A percentile compares a stretch with the other conserved stretches of the same genome.
Conservation (phyloP, 2,797 vertebrate species). For the Euphonia xanthogaster region DNA sequence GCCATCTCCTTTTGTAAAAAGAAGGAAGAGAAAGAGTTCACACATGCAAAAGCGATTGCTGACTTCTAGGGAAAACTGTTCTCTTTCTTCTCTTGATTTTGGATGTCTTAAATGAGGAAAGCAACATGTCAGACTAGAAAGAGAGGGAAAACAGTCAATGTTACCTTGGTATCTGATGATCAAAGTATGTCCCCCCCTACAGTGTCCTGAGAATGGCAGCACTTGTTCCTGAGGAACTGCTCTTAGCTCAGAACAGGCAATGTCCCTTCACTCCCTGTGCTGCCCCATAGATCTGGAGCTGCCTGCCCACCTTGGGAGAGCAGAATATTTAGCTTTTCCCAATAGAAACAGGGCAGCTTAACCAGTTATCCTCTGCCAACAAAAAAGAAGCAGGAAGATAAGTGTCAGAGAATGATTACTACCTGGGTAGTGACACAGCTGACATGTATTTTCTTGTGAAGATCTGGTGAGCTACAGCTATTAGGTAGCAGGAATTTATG, state of each 20-base stretch:
- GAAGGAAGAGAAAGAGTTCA: background rate
- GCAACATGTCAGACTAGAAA: background rate
- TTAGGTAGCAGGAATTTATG: background rate
- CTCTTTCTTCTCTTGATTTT: background rate
- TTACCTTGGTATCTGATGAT: background rate
- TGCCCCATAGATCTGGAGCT: background rate
- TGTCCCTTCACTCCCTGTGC: fast-evolving
- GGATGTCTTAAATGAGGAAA: background rate
- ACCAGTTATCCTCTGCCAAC: background rate
- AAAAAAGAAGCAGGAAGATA: background rate
- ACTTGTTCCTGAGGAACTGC: background rate
- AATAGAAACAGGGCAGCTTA: background rate
- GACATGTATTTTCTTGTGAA: background rate
- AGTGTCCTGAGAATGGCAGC: background rate
- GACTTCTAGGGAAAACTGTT: background rate
- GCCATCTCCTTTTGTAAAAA: background rate
- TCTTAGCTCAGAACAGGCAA: background rate
- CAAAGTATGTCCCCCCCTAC: background rate
- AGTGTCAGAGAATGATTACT: background rate
- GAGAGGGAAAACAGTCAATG: background rate
- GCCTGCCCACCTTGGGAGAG: background rate
- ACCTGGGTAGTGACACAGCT: background rate
- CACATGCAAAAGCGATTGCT: background rate
- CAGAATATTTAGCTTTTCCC: background rate
- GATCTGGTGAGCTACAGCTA: background rate